Evolutionary conservation across 2,113 vertebrate genomes (phyloP), one percentile per base, ranked within the genome.

Genomic region (Pungitius pungitius): DNA sequence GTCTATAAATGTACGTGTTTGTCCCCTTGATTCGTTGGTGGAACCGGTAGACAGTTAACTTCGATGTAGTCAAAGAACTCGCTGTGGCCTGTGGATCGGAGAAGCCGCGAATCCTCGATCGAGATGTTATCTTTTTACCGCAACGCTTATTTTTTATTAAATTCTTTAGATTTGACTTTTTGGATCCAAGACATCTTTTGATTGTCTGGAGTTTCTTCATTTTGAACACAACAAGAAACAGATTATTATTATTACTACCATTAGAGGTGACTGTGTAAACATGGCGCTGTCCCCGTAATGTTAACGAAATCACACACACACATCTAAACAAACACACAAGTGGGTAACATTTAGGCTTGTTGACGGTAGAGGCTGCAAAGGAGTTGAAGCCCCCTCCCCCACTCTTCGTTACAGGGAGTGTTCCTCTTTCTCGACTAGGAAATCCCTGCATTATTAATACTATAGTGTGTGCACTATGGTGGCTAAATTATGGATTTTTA

Each of bases 381-480:
- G 22, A 62, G 59, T 20, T 17, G 11, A 47, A 27, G 14, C 39
- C 66, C 72, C 60, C 59, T 45, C 83, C 79, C 64, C 72, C 72
- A 55, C 35, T 39, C 24, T 61, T 54, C 18, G 75, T 73, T 55
- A 57, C 51, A 71, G 49, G 57, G 72, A 68, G 42, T 76, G 56
- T 72, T 84, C 60, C 63, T 71, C 49, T 71, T 43, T 73, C 78
- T 60, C 63, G 8, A 22, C 67, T 45, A 43, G 52, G 68, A 72
- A 26, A 26, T 18, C 22, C 24, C 45, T 87, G 69, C 74, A 87
- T 85, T 85, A 89, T 87, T 87, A 71, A 90, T 78, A 52, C 55
- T 11, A 11, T 63, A 61, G 55, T 74, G 51, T 81, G 72, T 69
- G 56, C 27, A 22, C 24, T 12, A n/a, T 42, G 13, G 26, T 54